These are phyloP conservation scores for Maniola jurtina DNA, from an alignment of 1,140 invertebrate species.

Conservation along the genomic window DNA sequence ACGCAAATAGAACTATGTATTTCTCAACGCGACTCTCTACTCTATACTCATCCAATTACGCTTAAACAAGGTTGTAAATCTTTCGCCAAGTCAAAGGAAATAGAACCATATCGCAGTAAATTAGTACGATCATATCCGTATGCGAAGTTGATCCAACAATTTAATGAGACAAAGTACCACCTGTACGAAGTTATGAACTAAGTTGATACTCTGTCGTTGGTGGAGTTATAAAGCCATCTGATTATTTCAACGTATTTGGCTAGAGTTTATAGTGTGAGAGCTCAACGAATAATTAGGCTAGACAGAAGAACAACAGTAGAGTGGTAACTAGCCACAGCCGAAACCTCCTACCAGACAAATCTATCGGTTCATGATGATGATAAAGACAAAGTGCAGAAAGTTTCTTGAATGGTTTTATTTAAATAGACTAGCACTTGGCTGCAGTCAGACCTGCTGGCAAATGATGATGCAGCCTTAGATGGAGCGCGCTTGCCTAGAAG, in stretches of 20 bases:
- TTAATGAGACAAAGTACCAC: slow-evolving; percentile 35
- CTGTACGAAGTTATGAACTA: slow-evolving; percentile 21
- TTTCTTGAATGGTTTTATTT: too few relatives aligned
- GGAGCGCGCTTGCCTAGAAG: too few relatives aligned
- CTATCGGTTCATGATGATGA: too few relatives aligned
- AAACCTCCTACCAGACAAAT: too few relatives aligned
- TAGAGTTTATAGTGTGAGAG: slow-evolving; percentile 1
- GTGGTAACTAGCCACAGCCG: too few relatives aligned
- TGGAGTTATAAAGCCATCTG: slow-evolving; percentile 14
- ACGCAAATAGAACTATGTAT: slow-evolving; percentile 33
- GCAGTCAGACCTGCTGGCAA: too few relatives aligned
- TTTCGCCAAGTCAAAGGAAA: slow-evolving; percentile 34
- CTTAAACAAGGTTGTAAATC: slow-evolving; percentile 38
- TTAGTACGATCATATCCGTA: slow-evolving; percentile 29
- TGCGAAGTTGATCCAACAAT: slow-evolving; percentile 27
- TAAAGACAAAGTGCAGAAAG: too few relatives aligned
- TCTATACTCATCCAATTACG: slow-evolving; percentile 40
- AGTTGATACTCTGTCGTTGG: slow-evolving; percentile 21
- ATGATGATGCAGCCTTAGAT: too few relatives aligned
- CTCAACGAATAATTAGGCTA: background rate
- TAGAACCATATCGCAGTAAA: slow-evolving; percentile 29
- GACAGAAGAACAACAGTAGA: too few relatives aligned
- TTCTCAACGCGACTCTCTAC: slow-evolving; percentile 20
- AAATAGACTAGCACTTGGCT: too few relatives aligned
- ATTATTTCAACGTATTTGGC: slow-evolving; percentile 23